Evolutionary conservation across 2,113 vertebrate species (phyloP).

Genomic region (Silurus asotus): DNA sequence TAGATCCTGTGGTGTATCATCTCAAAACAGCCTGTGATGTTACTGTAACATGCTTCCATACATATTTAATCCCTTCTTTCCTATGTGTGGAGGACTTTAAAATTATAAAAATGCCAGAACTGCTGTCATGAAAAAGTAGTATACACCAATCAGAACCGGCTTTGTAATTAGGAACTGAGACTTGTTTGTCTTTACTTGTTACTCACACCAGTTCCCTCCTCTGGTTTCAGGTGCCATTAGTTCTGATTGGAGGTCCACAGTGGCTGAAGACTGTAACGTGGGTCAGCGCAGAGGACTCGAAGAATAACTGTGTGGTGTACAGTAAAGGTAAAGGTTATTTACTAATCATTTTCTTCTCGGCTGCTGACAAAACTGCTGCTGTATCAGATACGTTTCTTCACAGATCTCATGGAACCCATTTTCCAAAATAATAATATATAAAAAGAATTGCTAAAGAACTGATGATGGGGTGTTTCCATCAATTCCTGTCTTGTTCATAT

Average conservation of each 20-base stretch:
- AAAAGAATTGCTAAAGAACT: not conserved
- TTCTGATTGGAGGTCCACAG: slow-evolving; percentile 80
- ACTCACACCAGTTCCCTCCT: not conserved
- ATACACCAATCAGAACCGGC: not conserved
- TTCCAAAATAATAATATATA: not conserved
- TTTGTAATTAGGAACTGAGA: not conserved
- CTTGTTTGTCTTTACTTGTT: not conserved
- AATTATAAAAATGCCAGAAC: not conserved
- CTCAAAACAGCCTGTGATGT: too few relatives aligned
- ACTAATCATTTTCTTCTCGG: not conserved
- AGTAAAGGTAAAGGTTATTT: slow-evolving; percentile 81
- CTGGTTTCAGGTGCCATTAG: slow-evolving; percentile 71
- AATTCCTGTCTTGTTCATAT: not conserved
- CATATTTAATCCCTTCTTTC: not conserved
- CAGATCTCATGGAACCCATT: not conserved
- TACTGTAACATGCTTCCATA: not conserved
- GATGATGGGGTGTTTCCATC: not conserved
- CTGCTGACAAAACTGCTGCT: not conserved
- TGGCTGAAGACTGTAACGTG: slow-evolving; percentile 86
- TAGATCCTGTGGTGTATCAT: too few relatives aligned
- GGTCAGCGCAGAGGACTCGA: slow-evolving; percentile 84
- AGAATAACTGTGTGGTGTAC: slow-evolving; percentile 89
- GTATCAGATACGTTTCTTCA: not conserved
- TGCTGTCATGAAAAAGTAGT: not conserved
- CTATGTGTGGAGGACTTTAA: not conserved